Conservation (phyloP, 2,888 invertebrate species). For the Limnephilus rhombicus region DNA sequence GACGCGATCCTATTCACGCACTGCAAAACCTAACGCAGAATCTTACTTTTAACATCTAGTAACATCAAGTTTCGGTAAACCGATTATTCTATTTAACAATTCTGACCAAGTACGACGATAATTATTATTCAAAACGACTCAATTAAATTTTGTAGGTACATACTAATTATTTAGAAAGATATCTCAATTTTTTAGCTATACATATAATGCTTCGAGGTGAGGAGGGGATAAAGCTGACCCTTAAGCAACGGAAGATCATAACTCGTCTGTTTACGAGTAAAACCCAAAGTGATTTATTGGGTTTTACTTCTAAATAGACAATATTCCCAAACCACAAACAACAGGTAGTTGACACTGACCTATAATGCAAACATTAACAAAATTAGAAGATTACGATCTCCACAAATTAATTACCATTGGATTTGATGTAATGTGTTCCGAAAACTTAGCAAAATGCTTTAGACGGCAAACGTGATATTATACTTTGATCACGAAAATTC, state of each 20-base stretch:
- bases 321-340: neutral
- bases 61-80: constrained; percentile 30
- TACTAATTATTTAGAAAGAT: constrained; percentile 33
- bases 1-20: neutral
- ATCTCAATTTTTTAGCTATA: neutral
- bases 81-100: constrained; percentile 36
- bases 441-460: neutral
- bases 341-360: neutral
- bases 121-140: constrained; percentile 48
- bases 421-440: neutral
- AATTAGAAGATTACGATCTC: neutral
- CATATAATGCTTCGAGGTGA: neutral
- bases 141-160: constrained; percentile 41
- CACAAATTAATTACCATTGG: neutral
- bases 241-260: constrained; percentile 1
- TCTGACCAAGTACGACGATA: constrained; percentile 33
- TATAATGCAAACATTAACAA: neutral
- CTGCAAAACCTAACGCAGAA: constrained; percentile 10
- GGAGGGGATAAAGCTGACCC: constrained; percentile 13
- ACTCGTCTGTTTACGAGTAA: too few species aligned
- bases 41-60: constrained; percentile 39
- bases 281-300: too few species aligned
- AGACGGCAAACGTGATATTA: neutral
- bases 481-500: neutral
- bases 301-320: too few species aligned